These are phyloP conservation scores for Polymixis lichenea DNA, from an alignment of 2,888 invertebrate species.

Conservation along the genomic window DNA sequence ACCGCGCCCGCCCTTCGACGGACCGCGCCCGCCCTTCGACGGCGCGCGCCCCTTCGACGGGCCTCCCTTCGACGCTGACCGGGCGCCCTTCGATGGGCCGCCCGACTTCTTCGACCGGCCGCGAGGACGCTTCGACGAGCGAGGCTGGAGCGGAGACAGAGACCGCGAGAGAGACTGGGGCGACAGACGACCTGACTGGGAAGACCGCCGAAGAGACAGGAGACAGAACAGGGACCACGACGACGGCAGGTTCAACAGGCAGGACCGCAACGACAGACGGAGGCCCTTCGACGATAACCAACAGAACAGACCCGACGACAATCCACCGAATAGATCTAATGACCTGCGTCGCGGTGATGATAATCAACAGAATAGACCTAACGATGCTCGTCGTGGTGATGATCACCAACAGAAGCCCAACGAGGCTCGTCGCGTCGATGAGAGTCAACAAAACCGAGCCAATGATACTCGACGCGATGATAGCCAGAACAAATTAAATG, in stretches of 20 bases:
- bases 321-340: slow-evolving; percentile 38
- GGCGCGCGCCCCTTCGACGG: slow-evolving; percentile 68
- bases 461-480: slow-evolving; percentile 5
- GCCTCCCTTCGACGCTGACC: slow-evolving; percentile 69
- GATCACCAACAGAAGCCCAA: slow-evolving; percentile 23
- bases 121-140: slow-evolving; percentile 83
- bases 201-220: slow-evolving; percentile 78
- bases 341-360: slow-evolving; percentile 44
- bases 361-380: slow-evolving; percentile 22
- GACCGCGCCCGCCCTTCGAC: slow-evolving; percentile 67
- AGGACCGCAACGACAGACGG: slow-evolving; percentile 75
- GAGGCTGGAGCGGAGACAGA: slow-evolving; percentile 81
- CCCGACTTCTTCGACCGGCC: slow-evolving; percentile 85
- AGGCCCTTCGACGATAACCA: slow-evolving; percentile 74
- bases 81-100: slow-evolving; percentile 75
- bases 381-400: slow-evolving; percentile 32
- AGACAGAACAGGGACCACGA: slow-evolving; percentile 74
- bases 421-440: slow-evolving; percentile 5
- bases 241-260: slow-evolving; percentile 70
- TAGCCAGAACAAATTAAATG: slow-evolving; percentile 13
- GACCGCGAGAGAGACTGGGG: slow-evolving; percentile 78
- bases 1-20: slow-evolving; percentile 79
- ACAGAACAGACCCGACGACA: slow-evolving; percentile 52
- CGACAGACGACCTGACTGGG: slow-evolving; percentile 79
- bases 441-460: background rate